A percentile compares a stretch with the other conserved stretches of the same genome.
Conservation (phyloP, 2,888 invertebrate species). For the Athripsodes cinereus region DNA sequence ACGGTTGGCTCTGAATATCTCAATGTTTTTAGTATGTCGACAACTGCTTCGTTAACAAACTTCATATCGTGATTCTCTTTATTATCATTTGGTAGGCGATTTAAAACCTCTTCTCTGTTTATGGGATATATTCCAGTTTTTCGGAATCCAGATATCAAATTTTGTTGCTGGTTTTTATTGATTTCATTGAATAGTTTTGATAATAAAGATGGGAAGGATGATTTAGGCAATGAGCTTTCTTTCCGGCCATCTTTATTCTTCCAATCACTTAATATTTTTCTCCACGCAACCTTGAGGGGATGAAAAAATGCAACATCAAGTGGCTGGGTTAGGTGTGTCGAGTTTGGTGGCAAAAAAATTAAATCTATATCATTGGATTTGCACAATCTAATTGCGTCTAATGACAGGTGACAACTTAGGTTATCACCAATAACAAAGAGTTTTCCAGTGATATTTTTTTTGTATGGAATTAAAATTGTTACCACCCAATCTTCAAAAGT, state of each 20-base stretch:
- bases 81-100: not conserved
- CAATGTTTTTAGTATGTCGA: not conserved
- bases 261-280: constrained; percentile 22
- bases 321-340: too few species aligned
- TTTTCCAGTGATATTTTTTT: constrained; percentile 28
- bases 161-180: not conserved
- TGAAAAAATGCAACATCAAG: constrained; percentile 29
- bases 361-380: constrained; percentile 31
- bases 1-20: not conserved
- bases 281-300: constrained; percentile 29
- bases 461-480: constrained; percentile 28
- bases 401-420: constrained; percentile 29
- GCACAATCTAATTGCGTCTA: constrained; percentile 30
- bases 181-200: constrained; percentile 7
- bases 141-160: not conserved
- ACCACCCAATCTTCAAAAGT: constrained; percentile 29
- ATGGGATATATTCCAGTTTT: not conserved
- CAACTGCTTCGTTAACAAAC: not conserved
- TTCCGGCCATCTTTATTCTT: constrained; percentile 19
- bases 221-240: constrained; percentile 10
- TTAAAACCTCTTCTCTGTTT: not conserved
- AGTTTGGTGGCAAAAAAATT: constrained; percentile 30
- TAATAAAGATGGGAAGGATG: constrained; percentile 8
- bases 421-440: constrained; percentile 34
- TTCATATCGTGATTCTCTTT: not conserved